Evolutionary conservation across 2,888 invertebrate species (phyloP).

Genomic region (Drosophila incognita): DNA sequence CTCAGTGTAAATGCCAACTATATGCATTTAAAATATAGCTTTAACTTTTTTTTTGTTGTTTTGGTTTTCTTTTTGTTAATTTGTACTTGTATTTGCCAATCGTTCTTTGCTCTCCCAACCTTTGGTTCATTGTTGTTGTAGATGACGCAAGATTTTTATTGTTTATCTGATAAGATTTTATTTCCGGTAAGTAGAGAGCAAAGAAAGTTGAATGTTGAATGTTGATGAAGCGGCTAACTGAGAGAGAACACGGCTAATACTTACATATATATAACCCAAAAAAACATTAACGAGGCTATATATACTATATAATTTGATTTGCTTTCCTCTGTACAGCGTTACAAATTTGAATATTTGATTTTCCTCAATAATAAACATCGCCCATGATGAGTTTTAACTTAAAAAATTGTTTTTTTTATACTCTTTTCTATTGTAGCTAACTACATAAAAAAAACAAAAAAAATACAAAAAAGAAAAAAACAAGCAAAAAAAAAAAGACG

Average conservation of each 20-base stretch:
- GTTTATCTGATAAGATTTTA: constrained; percentile 54
- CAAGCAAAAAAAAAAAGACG: not conserved
- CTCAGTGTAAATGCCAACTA: constrained; percentile 21
- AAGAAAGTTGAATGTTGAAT: constrained; percentile 4
- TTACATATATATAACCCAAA: constrained; percentile 14
- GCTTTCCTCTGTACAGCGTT: constrained; percentile 62
- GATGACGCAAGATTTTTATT: constrained; percentile 52
- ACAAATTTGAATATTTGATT: constrained; percentile 50
- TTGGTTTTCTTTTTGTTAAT: not conserved
- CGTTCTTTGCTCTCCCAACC: constrained; percentile 7
- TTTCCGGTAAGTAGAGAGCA: constrained; percentile 66
- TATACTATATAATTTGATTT: constrained; percentile 49
- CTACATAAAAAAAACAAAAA: constrained; percentile 29
- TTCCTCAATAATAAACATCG: constrained; percentile 62
- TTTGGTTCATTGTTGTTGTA: constrained; percentile 53
- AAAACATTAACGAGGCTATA: constrained; percentile 43
- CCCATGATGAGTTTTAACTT: constrained; percentile 60
- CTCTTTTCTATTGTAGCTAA: constrained; percentile 58
- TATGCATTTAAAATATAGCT: constrained; percentile 4
- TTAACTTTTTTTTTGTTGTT: not conserved
- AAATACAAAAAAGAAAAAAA: not conserved
- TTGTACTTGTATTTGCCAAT: not conserved
- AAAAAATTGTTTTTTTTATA: constrained; percentile 57
- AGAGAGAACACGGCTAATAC: constrained; percentile 26
- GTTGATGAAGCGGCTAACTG: constrained; percentile 3